A percentile compares a stretch with the other conserved stretches of the same genome.
Conservation (phyloP, 2,797 vertebrate species). For the Ceyx erithaca region DNA sequence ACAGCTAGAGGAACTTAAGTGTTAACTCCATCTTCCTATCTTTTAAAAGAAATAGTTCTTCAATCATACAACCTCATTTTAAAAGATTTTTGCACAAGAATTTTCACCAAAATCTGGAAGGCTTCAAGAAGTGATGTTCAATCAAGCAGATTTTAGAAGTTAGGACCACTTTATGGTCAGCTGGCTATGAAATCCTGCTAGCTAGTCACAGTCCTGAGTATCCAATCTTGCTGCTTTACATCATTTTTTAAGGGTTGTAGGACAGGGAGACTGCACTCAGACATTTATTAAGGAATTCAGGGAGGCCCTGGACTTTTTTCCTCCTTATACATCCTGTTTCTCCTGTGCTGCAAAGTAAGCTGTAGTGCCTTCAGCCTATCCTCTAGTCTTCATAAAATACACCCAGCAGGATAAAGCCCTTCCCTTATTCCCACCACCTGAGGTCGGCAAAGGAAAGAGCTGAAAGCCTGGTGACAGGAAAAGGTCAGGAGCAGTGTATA, state of each 20-base stretch:
- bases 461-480: not conserved
- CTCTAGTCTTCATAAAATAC: not conserved
- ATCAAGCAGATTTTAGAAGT: not conserved
- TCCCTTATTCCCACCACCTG: not conserved
- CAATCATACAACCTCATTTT: not conserved
- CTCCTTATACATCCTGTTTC: not conserved
- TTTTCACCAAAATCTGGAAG: not conserved
- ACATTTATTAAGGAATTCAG: not conserved
- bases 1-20: not conserved
- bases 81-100: not conserved
- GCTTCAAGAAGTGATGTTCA: not conserved
- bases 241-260: not conserved
- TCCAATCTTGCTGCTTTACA: not conserved
- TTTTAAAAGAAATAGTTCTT: not conserved
- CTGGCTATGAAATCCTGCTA: not conserved
- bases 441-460: not conserved
- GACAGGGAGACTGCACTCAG: not conserved
- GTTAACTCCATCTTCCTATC: not conserved
- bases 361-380: not conserved
- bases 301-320: not conserved
- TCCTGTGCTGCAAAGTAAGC: not conserved
- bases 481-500: conserved; percentile 27
- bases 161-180: not conserved
- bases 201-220: not conserved
- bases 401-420: not conserved